Evolutionary conservation across 2,888 invertebrate genomes (phyloP).

Genomic region (Heliconius aoede): DNA sequence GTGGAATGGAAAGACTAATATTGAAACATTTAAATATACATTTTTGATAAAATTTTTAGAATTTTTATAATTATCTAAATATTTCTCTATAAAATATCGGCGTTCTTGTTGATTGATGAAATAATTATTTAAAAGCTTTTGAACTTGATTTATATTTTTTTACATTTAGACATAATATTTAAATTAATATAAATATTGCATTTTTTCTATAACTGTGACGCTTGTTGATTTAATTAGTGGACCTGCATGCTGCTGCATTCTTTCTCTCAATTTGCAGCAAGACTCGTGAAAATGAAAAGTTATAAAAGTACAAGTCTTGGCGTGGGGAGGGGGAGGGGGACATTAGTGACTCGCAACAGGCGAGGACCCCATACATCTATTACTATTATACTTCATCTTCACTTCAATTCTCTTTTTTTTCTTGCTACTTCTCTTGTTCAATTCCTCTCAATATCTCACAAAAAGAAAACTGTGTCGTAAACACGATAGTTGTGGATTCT

Average conservation of each 20-base stretch:
- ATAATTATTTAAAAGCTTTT: too few species aligned
- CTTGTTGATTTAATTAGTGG: too few species aligned
- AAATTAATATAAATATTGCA: too few species aligned
- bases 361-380: slow-evolving; percentile 12
- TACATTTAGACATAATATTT: too few species aligned
- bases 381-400: not conserved
- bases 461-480: too few species aligned
- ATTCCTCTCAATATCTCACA: not conserved
- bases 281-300: too few species aligned
- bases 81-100: not conserved
- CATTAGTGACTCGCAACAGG: slow-evolving; percentile 21
- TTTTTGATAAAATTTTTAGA: not conserved
- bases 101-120: too few species aligned
- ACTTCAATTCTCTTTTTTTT: not conserved
- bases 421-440: not conserved
- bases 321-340: slow-evolving; percentile 19
- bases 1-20: not conserved
- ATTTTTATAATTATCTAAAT: not conserved
- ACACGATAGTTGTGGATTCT: too few species aligned
- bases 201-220: too few species aligned
- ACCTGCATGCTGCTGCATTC: too few species aligned
- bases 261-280: too few species aligned
- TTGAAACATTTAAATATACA: not conserved
- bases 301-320: not conserved
- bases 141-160: too few species aligned